A percentile compares a stretch with the other conserved stretches of the same genome.
Evolutionary conservation across 1,140 invertebrate genomes (phyloP).

Genomic region (Ladona fulva): DNA sequence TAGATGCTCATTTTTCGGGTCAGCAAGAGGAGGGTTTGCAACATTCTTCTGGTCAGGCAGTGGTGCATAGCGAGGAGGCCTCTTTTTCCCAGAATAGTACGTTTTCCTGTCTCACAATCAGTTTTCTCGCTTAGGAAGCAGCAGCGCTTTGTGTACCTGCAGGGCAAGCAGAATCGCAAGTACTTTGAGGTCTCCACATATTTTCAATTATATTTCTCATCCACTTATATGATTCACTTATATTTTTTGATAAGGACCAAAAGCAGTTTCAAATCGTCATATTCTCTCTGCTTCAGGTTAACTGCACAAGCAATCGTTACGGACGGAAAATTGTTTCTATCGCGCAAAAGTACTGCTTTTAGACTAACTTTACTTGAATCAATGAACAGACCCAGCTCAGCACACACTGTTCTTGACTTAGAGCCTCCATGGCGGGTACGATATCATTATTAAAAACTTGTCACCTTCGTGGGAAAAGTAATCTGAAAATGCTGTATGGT

Average conservation of each 20-base stretch:
- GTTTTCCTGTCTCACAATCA: not conserved
- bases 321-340: not conserved
- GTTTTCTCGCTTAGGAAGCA: not conserved
- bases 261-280: too few relatives aligned
- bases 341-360: not conserved
- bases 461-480: not conserved
- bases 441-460: not conserved
- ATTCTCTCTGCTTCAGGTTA: too few relatives aligned
- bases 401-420: not conserved
- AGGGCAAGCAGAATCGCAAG: not conserved
- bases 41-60: not conserved
- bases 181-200: not conserved
- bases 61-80: not conserved
- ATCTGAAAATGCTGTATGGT: too few relatives aligned
- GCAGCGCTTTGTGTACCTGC: not conserved
- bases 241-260: too few relatives aligned
- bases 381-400: not conserved
- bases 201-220: too few relatives aligned
- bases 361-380: not conserved
- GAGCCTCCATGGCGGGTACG: not conserved
- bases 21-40: not conserved
- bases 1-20: not conserved
- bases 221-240: too few relatives aligned
- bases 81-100: not conserved
- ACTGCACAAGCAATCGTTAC: not conserved